phyloP scores from a whole-genome alignment of 2,888 invertebrate genomes.

The Lypha dubia region DNA sequence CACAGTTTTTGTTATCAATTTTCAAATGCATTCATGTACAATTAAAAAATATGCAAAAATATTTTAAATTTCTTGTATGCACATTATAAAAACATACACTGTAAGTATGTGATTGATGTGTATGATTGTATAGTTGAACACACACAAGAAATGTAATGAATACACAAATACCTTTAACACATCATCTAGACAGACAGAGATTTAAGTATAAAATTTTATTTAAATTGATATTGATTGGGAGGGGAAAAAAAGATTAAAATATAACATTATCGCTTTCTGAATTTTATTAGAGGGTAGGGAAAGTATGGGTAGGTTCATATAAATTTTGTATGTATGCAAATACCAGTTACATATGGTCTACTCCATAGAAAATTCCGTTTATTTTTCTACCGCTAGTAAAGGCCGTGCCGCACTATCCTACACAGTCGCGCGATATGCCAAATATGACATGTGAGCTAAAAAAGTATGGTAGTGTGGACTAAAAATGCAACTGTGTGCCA shows the following conservation, averaged over 20 bases:
- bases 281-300: neutral
- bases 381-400: too few species aligned
- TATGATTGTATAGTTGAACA: neutral
- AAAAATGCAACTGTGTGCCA: too few species aligned
- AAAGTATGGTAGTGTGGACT: too few species aligned
- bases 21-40: neutral
- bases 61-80: neutral
- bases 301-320: too few species aligned
- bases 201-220: conserved; percentile 1
- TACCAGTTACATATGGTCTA: neutral
- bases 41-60: neutral
- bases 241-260: neutral
- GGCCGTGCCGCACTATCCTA: too few species aligned
- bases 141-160: too few species aligned
- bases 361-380: too few species aligned
- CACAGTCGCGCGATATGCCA: too few species aligned
- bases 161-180: neutral
- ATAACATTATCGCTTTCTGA: too few species aligned
- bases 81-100: neutral
- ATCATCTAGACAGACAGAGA: neutral
- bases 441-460: too few species aligned
- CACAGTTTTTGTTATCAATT: conserved; percentile 14
- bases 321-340: neutral
- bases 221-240: neutral
- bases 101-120: neutral